Evolutionary conservation across 2,888 invertebrate genomes (phyloP).

Genomic region (Chironomus tentans): DNA sequence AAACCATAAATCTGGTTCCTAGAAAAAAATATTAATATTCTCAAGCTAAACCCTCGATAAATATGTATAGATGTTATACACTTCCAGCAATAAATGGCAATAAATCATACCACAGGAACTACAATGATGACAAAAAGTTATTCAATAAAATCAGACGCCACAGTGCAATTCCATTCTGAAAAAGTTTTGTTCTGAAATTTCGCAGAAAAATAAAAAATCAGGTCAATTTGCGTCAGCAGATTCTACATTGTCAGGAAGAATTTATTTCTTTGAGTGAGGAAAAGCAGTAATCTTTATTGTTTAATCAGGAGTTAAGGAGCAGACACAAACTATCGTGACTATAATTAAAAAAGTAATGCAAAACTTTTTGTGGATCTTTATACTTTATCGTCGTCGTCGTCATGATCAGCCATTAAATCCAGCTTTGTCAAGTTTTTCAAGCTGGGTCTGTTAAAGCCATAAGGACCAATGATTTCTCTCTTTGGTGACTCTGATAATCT

Average conservation of each 20-base stretch:
- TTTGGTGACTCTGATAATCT: background rate
- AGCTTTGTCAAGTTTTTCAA: constrained; percentile 8
- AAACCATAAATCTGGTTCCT: no score
- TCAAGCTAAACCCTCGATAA: no score
- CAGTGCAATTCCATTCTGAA: background rate
- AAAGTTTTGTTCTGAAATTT: no score
- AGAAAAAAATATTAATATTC: no score
- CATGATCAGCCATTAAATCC: constrained; percentile 6
- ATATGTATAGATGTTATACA: background rate
- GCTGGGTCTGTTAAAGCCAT: constrained; percentile 10
- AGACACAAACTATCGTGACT: background rate
- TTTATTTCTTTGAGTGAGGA: no score
- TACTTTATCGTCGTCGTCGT: constrained; percentile 1
- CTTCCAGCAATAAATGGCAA: no score
- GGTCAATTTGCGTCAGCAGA: background rate
- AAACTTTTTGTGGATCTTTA: background rate
- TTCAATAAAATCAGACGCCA: background rate
- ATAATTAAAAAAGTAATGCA: background rate
- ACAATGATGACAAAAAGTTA: background rate
- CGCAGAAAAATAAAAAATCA: background rate
- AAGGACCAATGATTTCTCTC: background rate
- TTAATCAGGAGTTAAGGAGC: background rate
- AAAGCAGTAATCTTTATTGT: no score
- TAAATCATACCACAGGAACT: background rate
- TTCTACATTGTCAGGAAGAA: no score